Conservation (phyloP, 2,888 invertebrate species). For the Leucophenga montana region DNA sequence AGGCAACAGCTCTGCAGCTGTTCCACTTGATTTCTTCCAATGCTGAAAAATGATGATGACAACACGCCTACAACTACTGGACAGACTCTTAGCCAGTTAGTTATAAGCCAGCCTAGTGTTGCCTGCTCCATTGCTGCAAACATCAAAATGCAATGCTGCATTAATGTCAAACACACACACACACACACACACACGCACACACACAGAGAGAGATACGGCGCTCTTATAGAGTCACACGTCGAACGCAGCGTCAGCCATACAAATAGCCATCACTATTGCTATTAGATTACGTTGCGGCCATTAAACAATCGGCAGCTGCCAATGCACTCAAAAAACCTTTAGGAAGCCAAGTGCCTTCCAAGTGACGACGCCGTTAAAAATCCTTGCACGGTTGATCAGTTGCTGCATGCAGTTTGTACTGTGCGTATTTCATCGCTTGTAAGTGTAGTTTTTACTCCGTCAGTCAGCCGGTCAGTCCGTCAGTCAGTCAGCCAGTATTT, state of each 20-base stretch:
- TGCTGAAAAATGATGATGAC: too few relatives aligned
- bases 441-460: background rate
- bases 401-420: background rate
- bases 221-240: background rate
- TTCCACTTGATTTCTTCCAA: too few relatives aligned
- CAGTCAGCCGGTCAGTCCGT: background rate
- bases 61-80: too few relatives aligned
- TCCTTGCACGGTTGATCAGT: constrained; percentile 24
- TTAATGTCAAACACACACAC: background rate
- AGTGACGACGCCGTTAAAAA: constrained; percentile 14
- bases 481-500: background rate
- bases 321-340: background rate
- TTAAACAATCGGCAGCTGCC: constrained; percentile 47
- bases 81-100: too few relatives aligned
- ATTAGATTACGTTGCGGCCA: constrained; percentile 58
- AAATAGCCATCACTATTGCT: constrained; percentile 39
- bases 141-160: constrained; percentile 7
- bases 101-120: too few relatives aligned
- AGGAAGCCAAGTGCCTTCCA: background rate
- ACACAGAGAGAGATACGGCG: background rate
- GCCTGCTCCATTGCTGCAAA: background rate
- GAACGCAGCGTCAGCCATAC: constrained; percentile 9
- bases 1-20: too few relatives aligned
- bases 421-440: background rate
- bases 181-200: too few relatives aligned